phyloP scores from a whole-genome alignment of 2,888 invertebrate genomes.

The Cenopis cana region DNA sequence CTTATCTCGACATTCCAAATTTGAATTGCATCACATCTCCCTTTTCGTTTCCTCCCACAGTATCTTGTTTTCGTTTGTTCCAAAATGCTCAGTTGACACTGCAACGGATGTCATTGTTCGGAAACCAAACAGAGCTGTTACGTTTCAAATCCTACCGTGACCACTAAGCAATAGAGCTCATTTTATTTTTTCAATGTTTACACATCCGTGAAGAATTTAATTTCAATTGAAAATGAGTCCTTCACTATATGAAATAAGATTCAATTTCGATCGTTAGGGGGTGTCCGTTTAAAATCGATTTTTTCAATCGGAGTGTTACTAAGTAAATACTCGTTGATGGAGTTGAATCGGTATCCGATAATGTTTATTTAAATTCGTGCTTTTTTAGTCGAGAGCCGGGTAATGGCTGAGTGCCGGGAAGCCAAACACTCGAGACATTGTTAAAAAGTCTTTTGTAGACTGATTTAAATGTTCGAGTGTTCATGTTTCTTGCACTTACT shows the following conservation, averaged over 20 bases:
- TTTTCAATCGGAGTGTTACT: slow-evolving; percentile 79
- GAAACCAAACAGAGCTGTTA: slow-evolving; percentile 42
- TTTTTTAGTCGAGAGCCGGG: slow-evolving; percentile 64
- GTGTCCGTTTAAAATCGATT: slow-evolving; percentile 70
- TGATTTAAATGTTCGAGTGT: too few species aligned
- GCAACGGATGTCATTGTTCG: slow-evolving; percentile 65
- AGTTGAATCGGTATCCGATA: slow-evolving; percentile 75
- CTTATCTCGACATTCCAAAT: slow-evolving; percentile 48
- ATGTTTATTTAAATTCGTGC: slow-evolving; percentile 79
- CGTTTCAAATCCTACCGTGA: slow-evolving; percentile 56
- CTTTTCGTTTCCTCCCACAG: slow-evolving; percentile 49
- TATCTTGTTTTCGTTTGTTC: slow-evolving; percentile 59
- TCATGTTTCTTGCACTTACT: too few species aligned
- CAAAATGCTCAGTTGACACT: slow-evolving; percentile 62
- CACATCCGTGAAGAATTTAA: slow-evolving; percentile 44
- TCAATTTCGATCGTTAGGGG: slow-evolving; percentile 48
- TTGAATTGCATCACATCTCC: slow-evolving; percentile 60
- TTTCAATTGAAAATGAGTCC: slow-evolving; percentile 48
- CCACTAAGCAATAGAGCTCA: slow-evolving; percentile 51
- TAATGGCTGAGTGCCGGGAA: slow-evolving; percentile 20
- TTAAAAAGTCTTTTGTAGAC: not conserved
- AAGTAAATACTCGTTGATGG: slow-evolving; percentile 79
- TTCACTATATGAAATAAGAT: slow-evolving; percentile 48
- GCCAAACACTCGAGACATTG: slow-evolving; percentile 6
- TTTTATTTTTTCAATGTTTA: slow-evolving; percentile 53